A percentile compares a stretch with the other conserved stretches of the same genome.
These are phyloP conservation scores for Nipponacmea schrenckii DNA, from an alignment of 2,888 invertebrate genomes.

Conservation along the genomic window DNA sequence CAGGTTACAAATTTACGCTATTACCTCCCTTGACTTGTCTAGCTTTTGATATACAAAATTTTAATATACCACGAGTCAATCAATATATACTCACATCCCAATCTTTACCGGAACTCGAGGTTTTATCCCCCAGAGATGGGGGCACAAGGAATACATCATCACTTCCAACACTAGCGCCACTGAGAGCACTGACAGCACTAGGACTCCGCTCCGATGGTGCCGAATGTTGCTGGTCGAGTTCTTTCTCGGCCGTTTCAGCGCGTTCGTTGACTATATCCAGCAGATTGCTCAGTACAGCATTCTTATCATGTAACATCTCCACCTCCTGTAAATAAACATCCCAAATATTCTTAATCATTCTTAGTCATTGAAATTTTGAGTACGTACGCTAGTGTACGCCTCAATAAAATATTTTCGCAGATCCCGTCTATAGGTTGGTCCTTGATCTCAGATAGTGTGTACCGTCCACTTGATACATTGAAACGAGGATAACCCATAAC, in stretches of 20 bases:
- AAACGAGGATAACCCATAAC: too few relatives aligned
- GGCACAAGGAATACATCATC: conserved; percentile 60
- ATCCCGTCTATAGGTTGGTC: too few relatives aligned
- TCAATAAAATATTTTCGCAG: too few relatives aligned
- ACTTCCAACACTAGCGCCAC: conserved; percentile 58
- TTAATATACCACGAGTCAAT: too few relatives aligned
- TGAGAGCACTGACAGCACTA: conserved; percentile 47
- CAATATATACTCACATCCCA: conserved; percentile 53
- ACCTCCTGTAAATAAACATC: conserved; percentile 38
- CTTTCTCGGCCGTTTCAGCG: conserved; percentile 61
- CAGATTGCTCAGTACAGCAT: conserved; percentile 59
- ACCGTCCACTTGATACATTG: too few relatives aligned
- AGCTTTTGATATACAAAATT: too few relatives aligned
- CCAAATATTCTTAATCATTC: too few relatives aligned
- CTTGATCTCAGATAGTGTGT: too few relatives aligned
- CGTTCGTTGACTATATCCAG: conserved; percentile 65
- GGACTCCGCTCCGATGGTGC: conserved; percentile 37
- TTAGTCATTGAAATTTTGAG: too few relatives aligned
- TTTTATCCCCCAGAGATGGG: conserved; percentile 33
- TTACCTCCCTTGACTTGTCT: too few relatives aligned
- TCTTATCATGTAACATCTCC: conserved; percentile 59
- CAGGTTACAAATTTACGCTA: too few relatives aligned
- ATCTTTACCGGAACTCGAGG: conserved; percentile 44
- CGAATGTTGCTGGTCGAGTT: conserved; percentile 50
- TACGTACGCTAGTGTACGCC: too few relatives aligned